These are phyloP conservation scores for Idaea biselata DNA, from an alignment of 2,888 invertebrate species.

Conservation along the genomic window DNA sequence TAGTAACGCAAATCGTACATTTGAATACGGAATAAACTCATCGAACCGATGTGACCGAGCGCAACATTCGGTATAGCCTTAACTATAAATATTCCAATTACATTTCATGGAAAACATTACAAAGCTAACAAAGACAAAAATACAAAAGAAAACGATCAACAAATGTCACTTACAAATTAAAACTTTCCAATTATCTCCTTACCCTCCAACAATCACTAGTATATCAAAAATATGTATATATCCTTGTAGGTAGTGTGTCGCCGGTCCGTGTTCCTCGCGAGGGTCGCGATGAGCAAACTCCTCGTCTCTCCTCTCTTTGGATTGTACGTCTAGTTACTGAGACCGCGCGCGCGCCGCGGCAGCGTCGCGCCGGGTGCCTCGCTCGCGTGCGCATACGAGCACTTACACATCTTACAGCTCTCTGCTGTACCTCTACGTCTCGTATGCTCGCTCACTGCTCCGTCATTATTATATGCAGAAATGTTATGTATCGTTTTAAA, in stretches of 20 bases:
- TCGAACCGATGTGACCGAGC: conserved; percentile 53
- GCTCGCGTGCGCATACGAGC: conserved; percentile 4
- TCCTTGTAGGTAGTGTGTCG: conserved; percentile 42
- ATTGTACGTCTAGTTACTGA: background rate
- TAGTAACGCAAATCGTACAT: conserved; percentile 73
- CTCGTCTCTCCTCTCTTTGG: background rate
- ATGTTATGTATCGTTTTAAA: conserved; percentile 48
- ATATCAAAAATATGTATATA: conserved; percentile 71
- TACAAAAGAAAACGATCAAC: conserved; percentile 77
- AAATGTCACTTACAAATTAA: conserved; percentile 78
- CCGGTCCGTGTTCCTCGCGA: conserved; percentile 26
- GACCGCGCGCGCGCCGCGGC: background rate
- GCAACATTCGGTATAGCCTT: conserved; percentile 45
- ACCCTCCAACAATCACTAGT: conserved; percentile 73
- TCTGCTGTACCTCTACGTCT: background rate
- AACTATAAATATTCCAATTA: conserved; percentile 51
- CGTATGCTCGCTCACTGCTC: background rate
- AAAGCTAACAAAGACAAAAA: conserved; percentile 78
- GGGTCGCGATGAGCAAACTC: conserved; percentile 19
- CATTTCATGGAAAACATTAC: conserved; percentile 66
- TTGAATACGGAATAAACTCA: conserved; percentile 59
- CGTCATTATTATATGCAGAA: conserved; percentile 46
- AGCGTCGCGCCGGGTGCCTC: conserved; percentile 13
- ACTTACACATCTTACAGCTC: background rate
- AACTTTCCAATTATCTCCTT: conserved; percentile 69